Evolutionary conservation across 2,888 invertebrate species (phyloP).

Genomic region (Ethmia dodecea): DNA sequence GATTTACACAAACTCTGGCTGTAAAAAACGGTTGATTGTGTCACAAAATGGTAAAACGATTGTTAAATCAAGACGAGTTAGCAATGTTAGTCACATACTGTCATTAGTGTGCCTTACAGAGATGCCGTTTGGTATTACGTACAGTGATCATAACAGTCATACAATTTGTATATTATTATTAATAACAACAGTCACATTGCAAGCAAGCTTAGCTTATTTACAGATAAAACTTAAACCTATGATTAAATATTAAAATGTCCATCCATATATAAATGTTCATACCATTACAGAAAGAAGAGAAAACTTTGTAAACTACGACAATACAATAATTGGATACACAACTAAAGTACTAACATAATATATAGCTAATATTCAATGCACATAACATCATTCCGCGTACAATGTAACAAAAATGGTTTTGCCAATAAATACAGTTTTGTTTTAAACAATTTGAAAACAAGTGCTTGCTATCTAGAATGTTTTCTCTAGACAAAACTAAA

Average conservation of each 20-base stretch:
- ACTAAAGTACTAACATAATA: slow-evolving; percentile 30
- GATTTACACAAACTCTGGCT: too few relatives aligned
- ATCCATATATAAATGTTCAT: slow-evolving; percentile 27
- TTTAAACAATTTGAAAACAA: slow-evolving; percentile 19
- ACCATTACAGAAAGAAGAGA: slow-evolving; percentile 21
- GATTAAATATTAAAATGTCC: slow-evolving; percentile 26
- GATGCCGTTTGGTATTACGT: slow-evolving; percentile 57
- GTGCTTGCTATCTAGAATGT: slow-evolving; percentile 36
- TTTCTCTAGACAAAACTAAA: slow-evolving; percentile 30
- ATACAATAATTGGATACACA: slow-evolving; percentile 38
- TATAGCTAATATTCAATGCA: slow-evolving; percentile 25
- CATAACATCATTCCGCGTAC: slow-evolving; percentile 19
- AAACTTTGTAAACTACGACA: slow-evolving; percentile 17
- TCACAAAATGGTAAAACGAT: slow-evolving; percentile 36
- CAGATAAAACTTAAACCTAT: slow-evolving; percentile 47
- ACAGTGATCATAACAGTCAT: slow-evolving; percentile 41
- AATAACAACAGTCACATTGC: slow-evolving; percentile 75
- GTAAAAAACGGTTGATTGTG: slow-evolving; percentile 26
- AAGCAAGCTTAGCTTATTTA: slow-evolving; percentile 73
- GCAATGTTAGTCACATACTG: slow-evolving; percentile 70
- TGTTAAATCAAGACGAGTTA: slow-evolving; percentile 51
- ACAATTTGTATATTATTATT: slow-evolving; percentile 33
- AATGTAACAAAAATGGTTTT: slow-evolving; percentile 49
- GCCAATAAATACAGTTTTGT: slow-evolving; percentile 65
- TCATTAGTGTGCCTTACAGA: slow-evolving; percentile 58